Evolutionary conservation across 35 echinoderm and acorn worm species (phyloP).

Genomic region (Amphiura filiformis): DNA sequence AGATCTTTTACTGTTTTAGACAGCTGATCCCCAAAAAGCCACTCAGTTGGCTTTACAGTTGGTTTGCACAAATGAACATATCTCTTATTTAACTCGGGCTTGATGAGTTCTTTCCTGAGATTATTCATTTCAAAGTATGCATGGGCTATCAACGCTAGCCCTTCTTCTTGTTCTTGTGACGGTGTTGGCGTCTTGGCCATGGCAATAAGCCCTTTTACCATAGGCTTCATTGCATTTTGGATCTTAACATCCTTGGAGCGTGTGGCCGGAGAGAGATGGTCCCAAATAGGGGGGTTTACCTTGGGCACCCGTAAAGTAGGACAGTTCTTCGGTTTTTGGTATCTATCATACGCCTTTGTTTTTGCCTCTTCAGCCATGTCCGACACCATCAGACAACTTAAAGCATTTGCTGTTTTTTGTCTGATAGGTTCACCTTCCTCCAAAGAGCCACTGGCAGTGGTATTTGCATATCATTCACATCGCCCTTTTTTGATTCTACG

Average conservation of each 20-base stretch:
- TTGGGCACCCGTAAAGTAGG: not conserved
- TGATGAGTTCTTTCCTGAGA: constrained; percentile 17
- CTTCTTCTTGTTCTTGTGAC: not conserved
- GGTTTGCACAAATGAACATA: constrained; percentile 44
- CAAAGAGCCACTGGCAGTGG: too few species aligned
- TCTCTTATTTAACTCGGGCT: constrained; percentile 10
- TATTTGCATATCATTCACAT: too few species aligned
- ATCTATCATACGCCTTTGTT: too few species aligned
- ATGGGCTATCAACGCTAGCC: not conserved
- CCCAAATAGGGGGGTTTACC: not conserved
- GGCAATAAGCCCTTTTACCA: constrained; percentile 1
- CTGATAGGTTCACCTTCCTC: too few species aligned
- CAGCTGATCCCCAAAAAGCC: constrained; percentile 45
- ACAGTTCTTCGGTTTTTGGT: not conserved
- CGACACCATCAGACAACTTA: too few species aligned
- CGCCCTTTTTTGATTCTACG: too few species aligned
- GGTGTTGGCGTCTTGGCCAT: not conserved
- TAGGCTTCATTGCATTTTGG: not conserved
- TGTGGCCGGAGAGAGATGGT: not conserved
- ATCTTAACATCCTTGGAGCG: not conserved
- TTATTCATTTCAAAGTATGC: not conserved
- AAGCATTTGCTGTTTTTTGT: too few species aligned
- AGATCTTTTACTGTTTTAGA: constrained; percentile 48
- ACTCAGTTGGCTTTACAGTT: not conserved
- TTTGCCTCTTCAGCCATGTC: too few species aligned